Base-by-base conservation (phyloP, 2,888 invertebrate species). In the Scotopteryx bipunctaria region DNA sequence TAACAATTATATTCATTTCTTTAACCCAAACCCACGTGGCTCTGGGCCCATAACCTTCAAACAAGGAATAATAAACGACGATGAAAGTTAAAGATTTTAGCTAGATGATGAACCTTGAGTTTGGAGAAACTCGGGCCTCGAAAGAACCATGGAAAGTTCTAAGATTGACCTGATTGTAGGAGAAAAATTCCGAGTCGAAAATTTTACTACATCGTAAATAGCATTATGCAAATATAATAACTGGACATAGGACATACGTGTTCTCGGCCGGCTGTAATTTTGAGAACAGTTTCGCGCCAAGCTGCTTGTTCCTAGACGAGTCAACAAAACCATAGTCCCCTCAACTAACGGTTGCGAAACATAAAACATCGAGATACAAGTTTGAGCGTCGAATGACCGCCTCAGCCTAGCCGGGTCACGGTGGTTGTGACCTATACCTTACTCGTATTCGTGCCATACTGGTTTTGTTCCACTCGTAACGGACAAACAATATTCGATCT, bases 381-480 rank as follows among this genome's bases (percentile, higher is more conserved):
- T 73, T 67, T 66, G 61, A 68, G 66, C 72, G 72, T 71, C 71
- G 73, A 71, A 67, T 64, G 66, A 70, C 74, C 75, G 67, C 63
- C 69, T 69, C 69, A 69, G 66, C 64, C 66, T 68, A 70, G 68
- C 64, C 67, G 73, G 82, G 83, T 83, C 84, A 82, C 73, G 80
- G 69, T 76, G 79, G 67, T 78, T 77, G 73, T 86, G 86, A 87
- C 86, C 87, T 82, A 85, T 73, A 71, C 71, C 63, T 69, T 59
- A 63, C 73, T 77, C 72, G 76, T 78, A 76, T 78, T 79, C 79
- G 86, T 84, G 81, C 75, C 63, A 80, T 86, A 86, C 86, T 85
- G 86, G 86, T 87, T 86, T 78, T 71, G 66, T 63, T 69, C 67
- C 67, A 62, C 66, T 59, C 50, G 47, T 47, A 52, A 55, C 36